These are phyloP conservation scores for Eudyptes chrysolophus DNA, from an alignment of 2,113 vertebrate species.

Conservation along the genomic window DNA sequence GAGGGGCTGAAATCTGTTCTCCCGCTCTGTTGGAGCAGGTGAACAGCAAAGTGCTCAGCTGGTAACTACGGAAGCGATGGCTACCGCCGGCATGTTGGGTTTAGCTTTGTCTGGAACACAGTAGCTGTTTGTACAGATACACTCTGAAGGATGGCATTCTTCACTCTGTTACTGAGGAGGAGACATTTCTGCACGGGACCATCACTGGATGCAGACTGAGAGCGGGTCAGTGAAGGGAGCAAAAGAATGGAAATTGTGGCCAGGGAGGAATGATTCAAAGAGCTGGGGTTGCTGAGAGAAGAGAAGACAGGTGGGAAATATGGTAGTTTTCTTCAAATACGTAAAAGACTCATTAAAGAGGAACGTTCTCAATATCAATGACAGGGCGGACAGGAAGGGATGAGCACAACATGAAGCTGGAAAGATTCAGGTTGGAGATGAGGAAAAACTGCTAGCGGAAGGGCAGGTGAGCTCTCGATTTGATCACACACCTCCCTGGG, in stretches of 20 bases:
- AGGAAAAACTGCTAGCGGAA: background rate
- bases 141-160: rapidly evolving
- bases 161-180: background rate
- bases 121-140: background rate
- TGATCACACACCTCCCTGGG: background rate
- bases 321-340: background rate
- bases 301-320: background rate
- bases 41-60: background rate
- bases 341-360: background rate
- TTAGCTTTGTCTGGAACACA: background rate
- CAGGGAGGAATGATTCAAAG: background rate
- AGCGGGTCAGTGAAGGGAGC: background rate
- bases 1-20: background rate
- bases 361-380: background rate
- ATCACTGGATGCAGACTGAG: background rate
- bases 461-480: background rate
- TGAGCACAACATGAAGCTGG: background rate
- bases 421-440: background rate
- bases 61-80: background rate
- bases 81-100: background rate
- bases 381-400: background rate
- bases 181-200: background rate
- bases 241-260: background rate
- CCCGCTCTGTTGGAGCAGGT: background rate
- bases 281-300: background rate